Conservation (phyloP, 2,113 vertebrate species). For the Beaufortia kweichowensis region DNA sequence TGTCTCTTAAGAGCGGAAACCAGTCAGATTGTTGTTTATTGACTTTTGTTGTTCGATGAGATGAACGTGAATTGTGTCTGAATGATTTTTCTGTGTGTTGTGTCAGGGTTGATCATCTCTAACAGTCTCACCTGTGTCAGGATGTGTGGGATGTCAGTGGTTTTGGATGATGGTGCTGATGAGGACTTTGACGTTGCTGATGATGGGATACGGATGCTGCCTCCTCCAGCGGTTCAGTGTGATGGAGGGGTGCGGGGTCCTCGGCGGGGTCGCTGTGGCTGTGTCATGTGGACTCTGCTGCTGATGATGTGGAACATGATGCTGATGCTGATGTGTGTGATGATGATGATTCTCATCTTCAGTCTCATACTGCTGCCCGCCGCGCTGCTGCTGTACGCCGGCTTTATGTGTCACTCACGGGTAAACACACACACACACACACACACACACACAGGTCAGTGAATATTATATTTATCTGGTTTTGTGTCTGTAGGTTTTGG, state of each 20-base stretch:
- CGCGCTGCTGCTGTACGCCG: conserved; percentile 78
- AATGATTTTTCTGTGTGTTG: too few species aligned
- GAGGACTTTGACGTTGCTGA: conserved; percentile 68
- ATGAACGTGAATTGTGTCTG: too few species aligned
- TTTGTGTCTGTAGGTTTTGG: conserved; percentile 73
- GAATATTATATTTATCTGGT: background rate
- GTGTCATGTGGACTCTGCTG: conserved; percentile 80
- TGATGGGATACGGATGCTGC: conserved; percentile 74
- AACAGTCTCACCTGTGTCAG: conserved; percentile 47
- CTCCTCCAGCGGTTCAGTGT: conserved; percentile 71
- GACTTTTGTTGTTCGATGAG: too few species aligned
- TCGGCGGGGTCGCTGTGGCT: conserved; percentile 75
- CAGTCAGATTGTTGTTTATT: too few species aligned
- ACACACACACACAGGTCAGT: background rate
- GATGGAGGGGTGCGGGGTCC: conserved; percentile 68
- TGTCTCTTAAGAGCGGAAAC: too few species aligned
- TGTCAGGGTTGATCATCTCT: too few species aligned
- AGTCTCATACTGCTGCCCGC: conserved; percentile 79
- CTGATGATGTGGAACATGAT: conserved; percentile 82
- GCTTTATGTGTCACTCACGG: conserved; percentile 88
- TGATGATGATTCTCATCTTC: conserved; percentile 75
- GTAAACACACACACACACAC: conserved; percentile 62
- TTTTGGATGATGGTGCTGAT: conserved; percentile 65
- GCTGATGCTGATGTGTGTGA: conserved; percentile 67
- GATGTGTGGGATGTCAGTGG: conserved; percentile 74